Evolutionary conservation across 2,797 vertebrate genomes (phyloP), one percentile per base, ranked within the genome.

Genomic region (Protosalanx chinensis): DNA sequence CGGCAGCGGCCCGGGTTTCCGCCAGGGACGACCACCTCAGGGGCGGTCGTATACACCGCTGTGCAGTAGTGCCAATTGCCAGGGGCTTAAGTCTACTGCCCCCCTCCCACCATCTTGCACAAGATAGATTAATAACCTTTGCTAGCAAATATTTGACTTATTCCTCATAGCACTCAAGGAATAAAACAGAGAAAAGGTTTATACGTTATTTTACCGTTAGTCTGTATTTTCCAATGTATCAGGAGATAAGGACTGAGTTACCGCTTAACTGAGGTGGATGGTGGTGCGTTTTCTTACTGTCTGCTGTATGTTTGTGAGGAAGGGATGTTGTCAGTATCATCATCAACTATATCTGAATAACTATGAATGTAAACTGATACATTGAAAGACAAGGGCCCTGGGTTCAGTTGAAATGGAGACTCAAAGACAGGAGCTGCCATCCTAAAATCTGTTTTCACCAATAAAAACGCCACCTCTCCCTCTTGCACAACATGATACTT

Each of bases 391-490:
- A 82, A 81, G 86, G 82, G 84, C 83, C 86, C 83, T 63, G 73
- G 84, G 87, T 87, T 86, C 85, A 73, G 80, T 84, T 83, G 87
- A 89, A 91, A 91, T 90, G 88, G 88, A 56, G 15, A 88, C 85
- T 87, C 79, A 82, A 79, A 84, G 77, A 85, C 81, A 78, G 81
- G 83, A 84, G 82, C 84, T 70, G 86, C 85, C 85, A 87, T 91
- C 88, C 86, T 88, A 85, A 46, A 71, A 72, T 83, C 85, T 74
- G 86, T 87, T 87, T 88, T 87, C 51, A 56, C 20, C 29, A 33
- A 87, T 86, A 88, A 83, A 87, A 80, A 70, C 81, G 73, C 81
- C 81, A 77, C 82, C 82, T 78, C 87, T 86, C 77, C 68, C 60
- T 23, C 59, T 32, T 27, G 46, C 80, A 81, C 83, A 84, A 88